Base-by-base conservation (phyloP, 2,888 invertebrate species). In the Rhyacophila evoluta region DNA sequence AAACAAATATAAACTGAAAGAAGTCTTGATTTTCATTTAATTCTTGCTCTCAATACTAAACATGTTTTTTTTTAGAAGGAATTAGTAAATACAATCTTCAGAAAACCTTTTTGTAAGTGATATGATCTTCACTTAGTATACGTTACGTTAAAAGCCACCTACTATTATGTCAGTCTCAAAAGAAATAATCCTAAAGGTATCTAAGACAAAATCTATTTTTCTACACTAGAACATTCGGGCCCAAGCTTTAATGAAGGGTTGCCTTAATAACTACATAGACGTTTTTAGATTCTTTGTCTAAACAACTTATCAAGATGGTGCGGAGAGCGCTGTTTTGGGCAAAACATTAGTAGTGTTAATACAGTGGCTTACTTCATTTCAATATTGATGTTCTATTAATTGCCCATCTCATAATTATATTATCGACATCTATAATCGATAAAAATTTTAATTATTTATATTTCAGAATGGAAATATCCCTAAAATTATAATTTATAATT, bases 161-260 rank as follows among this genome's bases (percentile, higher is more conserved):
- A 55, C 55, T 55, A 55, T 55, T 55, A 55, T 55, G 55, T 55
- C 55, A 55, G 55, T 55, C 55, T 55, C 55, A 55, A 55, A 55
- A 55, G 55, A 55, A 55, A 19, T 55, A 55, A 55, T 55, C 55
- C 19, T 15, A 19, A 55, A 55, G 55, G 55, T 55, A 55, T 55
- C 55, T 19, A 55, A 55, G 55, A 55, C 19, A 55, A 55, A 55
- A 55, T 55, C 55, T 55, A 55, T 55, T 55, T 55, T 55, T 55
- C 55, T 25, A 55, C 55, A 55, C 19, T 55, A 55, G 10, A 19
- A 25, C 19, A 25, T 19, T 55, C 55, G 15, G 19, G 55, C 19
- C 55, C 10, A 8, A 55, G 55, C 55, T 55, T 19, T 55, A 55
- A 55, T 55, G 55, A 19, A 55, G 55, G 55, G 19, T 55, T 55